Base-by-base conservation (phyloP, 2,113 vertebrate species). In the Eurystomus gularis region DNA sequence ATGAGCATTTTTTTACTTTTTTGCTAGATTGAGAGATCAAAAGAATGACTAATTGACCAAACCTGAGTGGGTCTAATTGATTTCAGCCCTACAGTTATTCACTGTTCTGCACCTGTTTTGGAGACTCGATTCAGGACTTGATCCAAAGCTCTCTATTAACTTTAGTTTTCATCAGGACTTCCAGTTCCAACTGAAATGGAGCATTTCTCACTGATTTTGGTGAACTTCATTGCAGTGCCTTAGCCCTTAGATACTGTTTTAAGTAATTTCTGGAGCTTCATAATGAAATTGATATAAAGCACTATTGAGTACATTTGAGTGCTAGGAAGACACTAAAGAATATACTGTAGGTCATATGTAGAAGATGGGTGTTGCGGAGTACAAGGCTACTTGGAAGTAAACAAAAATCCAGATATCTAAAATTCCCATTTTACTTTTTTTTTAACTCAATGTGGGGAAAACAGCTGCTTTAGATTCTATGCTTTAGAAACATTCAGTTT, bases 41-140 rank as follows among this genome's bases (percentile, higher is more conserved):
- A 96, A 81, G 95, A 90, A 90, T 82, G 20, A 61, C 82, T 95
- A 90, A 92, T 64, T 84, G 82, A 81, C 14, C 55, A 91, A 91
- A 87, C 11, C 54, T 95, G 84, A 84, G 48, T 76, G 66, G 23
- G 11, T 65, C 48, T 96, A 94, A 96, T 85, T 87, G 65, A 93
- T 69, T 95, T 91, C 91, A 95, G 84, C 42, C 93, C 73, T 78
- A 54, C 49, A 73, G 64, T 88, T 71, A 55, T 55, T 75, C 80
- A 89, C 39, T 96, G 82, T 82, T 94, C 65, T 64, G 81, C 91
- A 96, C 91, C 86, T 96, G 86, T 76, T 94, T 91, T 78, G 60
- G 69, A 61, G 21, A 86, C 10, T 10, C 1, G 7, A 51, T 83
- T 89, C 73, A 70, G 35, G 68, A 23, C 37, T 82, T 73, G 58